Evolutionary conservation across 1,140 invertebrate species (phyloP), one percentile per base, ranked within the genome.

Genomic region (Drosophila parvula): DNA sequence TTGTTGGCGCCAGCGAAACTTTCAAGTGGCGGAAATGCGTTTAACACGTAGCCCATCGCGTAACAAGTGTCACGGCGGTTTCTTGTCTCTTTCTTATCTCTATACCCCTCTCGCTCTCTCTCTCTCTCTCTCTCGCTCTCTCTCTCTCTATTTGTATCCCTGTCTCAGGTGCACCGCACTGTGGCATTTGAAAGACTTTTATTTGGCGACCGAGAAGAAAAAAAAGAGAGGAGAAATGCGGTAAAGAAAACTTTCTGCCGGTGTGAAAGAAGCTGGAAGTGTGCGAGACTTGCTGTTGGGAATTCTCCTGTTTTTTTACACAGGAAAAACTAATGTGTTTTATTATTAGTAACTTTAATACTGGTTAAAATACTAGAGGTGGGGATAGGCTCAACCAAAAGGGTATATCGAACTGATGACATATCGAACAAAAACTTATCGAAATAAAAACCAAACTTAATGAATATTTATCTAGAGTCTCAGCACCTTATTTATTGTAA

Each of bases 1-100:
- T 27, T 22, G 56, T 30, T 59, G 28, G 56, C 40, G 28, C 36
- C 18, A 18, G 56, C 44, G 51, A 77, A 77, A 77, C 61, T 83
- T 83, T 84, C 65, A 73, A 80, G 77, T 77, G 73, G 77, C 82
- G 75, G 81, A 80, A 83, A 84, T 83, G 78, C 81, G 81, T 80
- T 84, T 84, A 83, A 73, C 81, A 83, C 80, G 76, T 81, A 77
- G 73, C 59, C 68, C 68, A 71, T 71, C 65, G 68, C 68, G 68
- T 76, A 76, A 76, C 74, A 76, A 76, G 74, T 76, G 74, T 76
- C 74, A 40, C 73, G 38, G 48, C 28, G 71, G 45, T 30, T 44
- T 40, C 53, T 55, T 74, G 36, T 44, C 40, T 47, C 51, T 56
- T 40, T 40, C 28, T 11, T 11, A 27, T 7, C 45, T 48, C 22